Percentiles rank a stretch among this genome's conserved stretches.
Conservation (phyloP, 2,797 vertebrate genomes). For the Hoplostethus mediterraneus region DNA sequence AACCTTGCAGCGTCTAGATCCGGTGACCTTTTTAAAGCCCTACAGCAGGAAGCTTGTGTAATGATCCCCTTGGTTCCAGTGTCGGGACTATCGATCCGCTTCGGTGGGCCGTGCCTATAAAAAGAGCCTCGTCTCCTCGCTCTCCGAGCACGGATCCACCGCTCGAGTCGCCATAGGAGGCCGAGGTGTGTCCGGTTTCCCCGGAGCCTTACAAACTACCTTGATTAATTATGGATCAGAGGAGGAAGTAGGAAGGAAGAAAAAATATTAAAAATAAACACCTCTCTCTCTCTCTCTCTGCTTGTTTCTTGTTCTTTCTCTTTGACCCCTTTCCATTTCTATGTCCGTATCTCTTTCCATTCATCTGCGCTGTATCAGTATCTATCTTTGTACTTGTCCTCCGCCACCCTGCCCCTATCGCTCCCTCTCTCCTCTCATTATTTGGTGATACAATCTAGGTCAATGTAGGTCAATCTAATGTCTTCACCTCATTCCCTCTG, state of each 20-base stretch:
- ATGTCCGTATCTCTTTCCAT: too few relatives aligned
- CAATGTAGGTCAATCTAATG: too few relatives aligned
- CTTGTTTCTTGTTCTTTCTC: too few relatives aligned
- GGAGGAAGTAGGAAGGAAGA: conserved; percentile 40
- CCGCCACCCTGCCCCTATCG: not conserved
- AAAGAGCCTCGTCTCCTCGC: conserved; percentile 53
- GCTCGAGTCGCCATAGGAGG: not conserved
- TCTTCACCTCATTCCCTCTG: too few relatives aligned
- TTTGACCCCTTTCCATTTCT: too few relatives aligned
- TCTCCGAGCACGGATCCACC: conserved; percentile 48
- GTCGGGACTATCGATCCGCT: conserved; percentile 67
- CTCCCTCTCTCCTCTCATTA: conserved; percentile 4
- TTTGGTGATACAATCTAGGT: too few relatives aligned
- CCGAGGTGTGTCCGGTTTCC: conserved; percentile 45
- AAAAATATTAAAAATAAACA: not conserved
- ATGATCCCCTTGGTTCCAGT: conserved; percentile 37
- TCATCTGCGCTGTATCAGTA: too few relatives aligned
- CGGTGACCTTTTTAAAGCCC: conserved; percentile 49
- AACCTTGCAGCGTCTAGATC: conserved; percentile 51
- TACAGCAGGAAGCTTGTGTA: conserved; percentile 45
- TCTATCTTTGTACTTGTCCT: too few relatives aligned
- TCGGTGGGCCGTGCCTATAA: conserved; percentile 62
- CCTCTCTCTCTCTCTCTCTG: conserved; percentile 14
- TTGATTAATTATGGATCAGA: conserved; percentile 76
- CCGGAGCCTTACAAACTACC: conserved; percentile 48